phyloP scores from a whole-genome alignment of 2,888 invertebrate genomes.

The Hyposoter didymator region DNA sequence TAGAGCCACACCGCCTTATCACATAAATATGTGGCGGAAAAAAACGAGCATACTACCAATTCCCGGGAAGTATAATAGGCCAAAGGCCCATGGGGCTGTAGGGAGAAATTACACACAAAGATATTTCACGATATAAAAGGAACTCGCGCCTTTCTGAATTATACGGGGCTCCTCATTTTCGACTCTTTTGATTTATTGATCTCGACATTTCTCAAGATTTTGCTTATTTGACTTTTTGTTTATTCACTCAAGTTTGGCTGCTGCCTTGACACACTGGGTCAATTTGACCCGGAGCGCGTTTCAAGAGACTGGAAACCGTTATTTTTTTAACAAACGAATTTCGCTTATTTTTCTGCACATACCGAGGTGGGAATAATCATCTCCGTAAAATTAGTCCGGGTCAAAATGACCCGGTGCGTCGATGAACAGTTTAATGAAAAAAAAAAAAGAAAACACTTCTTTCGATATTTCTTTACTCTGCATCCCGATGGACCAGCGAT shows the following conservation, averaged over 20 bases:
- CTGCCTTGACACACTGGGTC: background rate
- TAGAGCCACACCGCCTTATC: background rate
- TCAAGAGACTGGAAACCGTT: too few relatives aligned
- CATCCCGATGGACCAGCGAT: too few relatives aligned
- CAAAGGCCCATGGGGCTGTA: background rate
- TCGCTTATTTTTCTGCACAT: too few relatives aligned
- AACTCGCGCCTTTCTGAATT: background rate
- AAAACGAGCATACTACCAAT: background rate
- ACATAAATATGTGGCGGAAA: background rate
- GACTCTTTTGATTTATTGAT: background rate
- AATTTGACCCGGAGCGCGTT: background rate
- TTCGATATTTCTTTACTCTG: too few relatives aligned
- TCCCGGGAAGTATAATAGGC: background rate
- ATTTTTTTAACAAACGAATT: too few relatives aligned
- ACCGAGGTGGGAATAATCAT: background rate
- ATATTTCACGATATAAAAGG: background rate
- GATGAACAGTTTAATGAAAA: background rate
- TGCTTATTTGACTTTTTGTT: background rate
- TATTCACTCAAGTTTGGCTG: too few relatives aligned
- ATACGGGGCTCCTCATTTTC: background rate
- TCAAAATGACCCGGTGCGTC: background rate
- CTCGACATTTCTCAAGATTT: background rate
- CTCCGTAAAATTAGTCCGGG: background rate
- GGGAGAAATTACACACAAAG: background rate
- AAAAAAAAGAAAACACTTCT: too few relatives aligned